phyloP scores from a whole-genome alignment of 2,797 vertebrate species.

The Eospalax fontanierii region DNA sequence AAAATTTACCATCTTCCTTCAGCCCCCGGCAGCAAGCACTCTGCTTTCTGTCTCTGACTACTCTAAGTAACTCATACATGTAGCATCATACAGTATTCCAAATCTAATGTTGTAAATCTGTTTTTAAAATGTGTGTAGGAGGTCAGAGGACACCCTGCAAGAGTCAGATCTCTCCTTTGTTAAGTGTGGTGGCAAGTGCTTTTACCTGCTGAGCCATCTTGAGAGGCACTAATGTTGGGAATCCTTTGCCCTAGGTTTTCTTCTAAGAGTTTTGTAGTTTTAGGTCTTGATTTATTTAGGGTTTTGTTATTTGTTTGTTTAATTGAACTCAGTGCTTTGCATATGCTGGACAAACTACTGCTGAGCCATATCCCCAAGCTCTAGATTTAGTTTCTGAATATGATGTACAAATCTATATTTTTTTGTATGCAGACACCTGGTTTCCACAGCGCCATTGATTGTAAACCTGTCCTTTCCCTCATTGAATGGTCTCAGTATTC shows the following conservation, averaged over 20 bases:
- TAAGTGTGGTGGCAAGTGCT: background rate
- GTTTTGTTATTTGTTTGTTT: background rate
- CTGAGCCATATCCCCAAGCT: background rate
- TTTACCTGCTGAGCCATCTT: background rate
- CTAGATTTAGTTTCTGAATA: background rate
- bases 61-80: background rate
- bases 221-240: background rate
- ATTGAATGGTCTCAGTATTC: background rate
- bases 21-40: background rate
- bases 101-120: background rate
- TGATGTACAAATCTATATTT: background rate
- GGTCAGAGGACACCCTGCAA: background rate
- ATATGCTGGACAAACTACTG: background rate
- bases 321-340: background rate
- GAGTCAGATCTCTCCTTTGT: background rate
- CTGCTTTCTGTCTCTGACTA: background rate
- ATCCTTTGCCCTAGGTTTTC: constrained; percentile 6
- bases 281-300: background rate
- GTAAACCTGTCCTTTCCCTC: background rate
- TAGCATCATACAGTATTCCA: no score
- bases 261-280: background rate
- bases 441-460: background rate
- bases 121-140: background rate
- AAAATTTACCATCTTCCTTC: background rate
- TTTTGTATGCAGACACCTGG: background rate